Evolutionary conservation across 2,113 vertebrate genomes (phyloP).

Genomic region (Hyperoodon ampullatus): DNA sequence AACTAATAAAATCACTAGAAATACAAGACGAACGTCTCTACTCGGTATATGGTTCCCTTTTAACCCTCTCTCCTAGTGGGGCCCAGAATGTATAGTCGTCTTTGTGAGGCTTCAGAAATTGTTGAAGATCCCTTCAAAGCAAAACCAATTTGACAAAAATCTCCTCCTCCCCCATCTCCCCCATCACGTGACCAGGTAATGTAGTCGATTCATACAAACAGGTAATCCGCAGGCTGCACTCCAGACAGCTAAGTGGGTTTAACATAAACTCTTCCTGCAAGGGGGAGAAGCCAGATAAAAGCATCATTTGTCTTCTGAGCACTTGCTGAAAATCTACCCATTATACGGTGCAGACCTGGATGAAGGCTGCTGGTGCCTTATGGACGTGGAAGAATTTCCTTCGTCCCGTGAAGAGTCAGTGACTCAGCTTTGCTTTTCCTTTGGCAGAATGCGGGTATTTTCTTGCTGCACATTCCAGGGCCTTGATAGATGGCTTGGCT

Average conservation of each 20-base stretch:
- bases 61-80: slow-evolving; percentile 75
- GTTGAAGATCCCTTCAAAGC: slow-evolving; percentile 77
- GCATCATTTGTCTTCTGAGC: slow-evolving; percentile 84
- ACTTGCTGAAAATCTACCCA: slow-evolving; percentile 79
- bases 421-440: slow-evolving; percentile 56
- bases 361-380: slow-evolving; percentile 72
- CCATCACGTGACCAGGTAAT: slow-evolving; percentile 78
- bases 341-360: slow-evolving; percentile 77
- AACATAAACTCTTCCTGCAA: slow-evolving; percentile 83
- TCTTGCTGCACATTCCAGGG: slow-evolving; percentile 64
- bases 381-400: slow-evolving; percentile 70
- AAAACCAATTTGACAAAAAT: slow-evolving; percentile 73
- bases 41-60: slow-evolving; percentile 59
- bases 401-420: neutral
- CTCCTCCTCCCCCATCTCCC: neutral
- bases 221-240: slow-evolving; percentile 82
- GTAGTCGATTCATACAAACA: slow-evolving; percentile 80
- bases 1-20: slow-evolving; percentile 66
- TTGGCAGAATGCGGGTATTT: slow-evolving; percentile 70
- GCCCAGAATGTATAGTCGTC: slow-evolving; percentile 30
- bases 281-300: slow-evolving; percentile 83
- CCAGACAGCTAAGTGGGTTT: slow-evolving; percentile 85
- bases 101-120: slow-evolving; percentile 75
- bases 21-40: slow-evolving; percentile 49
- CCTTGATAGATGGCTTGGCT: slow-evolving; percentile 68